phyloP scores from a whole-genome alignment of 2,113 vertebrate genomes.

The Pachyramphus minor region DNA sequence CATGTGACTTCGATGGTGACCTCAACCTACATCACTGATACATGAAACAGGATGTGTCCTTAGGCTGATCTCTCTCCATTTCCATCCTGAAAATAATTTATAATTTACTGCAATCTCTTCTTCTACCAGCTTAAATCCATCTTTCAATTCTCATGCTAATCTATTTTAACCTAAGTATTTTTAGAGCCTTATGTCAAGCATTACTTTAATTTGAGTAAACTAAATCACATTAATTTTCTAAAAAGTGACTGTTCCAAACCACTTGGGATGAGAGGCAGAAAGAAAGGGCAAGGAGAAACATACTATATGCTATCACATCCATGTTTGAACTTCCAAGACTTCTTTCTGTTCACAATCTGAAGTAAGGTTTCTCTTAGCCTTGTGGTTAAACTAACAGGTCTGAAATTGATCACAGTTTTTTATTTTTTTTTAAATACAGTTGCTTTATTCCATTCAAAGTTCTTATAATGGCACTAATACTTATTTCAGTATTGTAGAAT shows the following conservation, averaged over 20 bases:
- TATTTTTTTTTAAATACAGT: neutral
- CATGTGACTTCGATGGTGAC: neutral
- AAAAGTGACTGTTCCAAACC: neutral
- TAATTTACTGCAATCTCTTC: neutral
- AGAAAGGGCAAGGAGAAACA: neutral
- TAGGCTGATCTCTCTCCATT: neutral
- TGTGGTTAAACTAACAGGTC: neutral
- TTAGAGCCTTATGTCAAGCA: neutral
- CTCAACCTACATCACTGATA: neutral
- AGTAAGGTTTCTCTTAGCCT: neutral
- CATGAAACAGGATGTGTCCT: neutral
- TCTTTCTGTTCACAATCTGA: neutral
- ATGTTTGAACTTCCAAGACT: neutral
- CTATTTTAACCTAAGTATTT: neutral
- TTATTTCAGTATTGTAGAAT: neutral
- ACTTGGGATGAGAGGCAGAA: rapidly evolving
- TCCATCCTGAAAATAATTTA: neutral
- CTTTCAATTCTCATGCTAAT: neutral
- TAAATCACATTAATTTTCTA: neutral
- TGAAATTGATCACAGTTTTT: neutral
- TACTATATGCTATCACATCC: neutral
- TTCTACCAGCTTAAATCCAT: neutral
- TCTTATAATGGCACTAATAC: neutral
- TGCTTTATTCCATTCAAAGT: neutral
- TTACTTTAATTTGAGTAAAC: neutral